Evolutionary conservation across 2,888 invertebrate species (phyloP), one percentile per base, ranked within the genome.

Genomic region (Mesorhabditis belari): DNA sequence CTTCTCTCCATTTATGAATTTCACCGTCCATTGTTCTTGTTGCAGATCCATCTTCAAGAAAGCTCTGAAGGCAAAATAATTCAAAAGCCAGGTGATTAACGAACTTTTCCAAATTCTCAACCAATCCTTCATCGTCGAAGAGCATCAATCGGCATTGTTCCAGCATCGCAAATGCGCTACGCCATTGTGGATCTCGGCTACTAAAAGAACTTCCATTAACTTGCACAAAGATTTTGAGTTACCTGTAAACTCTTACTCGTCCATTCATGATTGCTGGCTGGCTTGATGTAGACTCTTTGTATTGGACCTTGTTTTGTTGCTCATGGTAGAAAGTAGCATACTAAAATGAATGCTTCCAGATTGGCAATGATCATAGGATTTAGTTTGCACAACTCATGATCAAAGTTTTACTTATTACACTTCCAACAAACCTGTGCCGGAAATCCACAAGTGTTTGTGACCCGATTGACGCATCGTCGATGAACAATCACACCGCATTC

Each of bases 361-460:
- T 17, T 35, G 12, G 44, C n/a, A 35, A 17, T 35, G 12, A 35
- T n/a, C n/a, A 35, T 17, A 35, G 44, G n/a, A 35, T 35, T 35
- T n/a, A n/a, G n/a, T n/a, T n/a, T n/a, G n/a, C n/a, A n/a, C n/a
- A n/a, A n/a, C n/a, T n/a, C n/a, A n/a, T n/a, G n/a, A n/a, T n/a
- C n/a, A n/a, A n/a, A n/a, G n/a, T n/a, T n/a, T n/a, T n/a, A n/a
- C n/a, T n/a, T n/a, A n/a, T n/a, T n/a, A n/a, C n/a, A n/a, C 44
- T 62, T 55, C 5, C 61, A 49, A 27, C 65, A 64, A 9, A 50
- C 51, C 19, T 50, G 60, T n/a, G 49, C 27, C 2, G 73, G 73
- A 52, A 73, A 55, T 5, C 74, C 72, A 59, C 73, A 73, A 12
- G 73, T 73, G 64, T 73, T 72, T 53, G 62, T 49, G 12, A 70